Evolutionary conservation across 2,113 vertebrate genomes (phyloP).

Genomic region (Ardeotis arabs): DNA sequence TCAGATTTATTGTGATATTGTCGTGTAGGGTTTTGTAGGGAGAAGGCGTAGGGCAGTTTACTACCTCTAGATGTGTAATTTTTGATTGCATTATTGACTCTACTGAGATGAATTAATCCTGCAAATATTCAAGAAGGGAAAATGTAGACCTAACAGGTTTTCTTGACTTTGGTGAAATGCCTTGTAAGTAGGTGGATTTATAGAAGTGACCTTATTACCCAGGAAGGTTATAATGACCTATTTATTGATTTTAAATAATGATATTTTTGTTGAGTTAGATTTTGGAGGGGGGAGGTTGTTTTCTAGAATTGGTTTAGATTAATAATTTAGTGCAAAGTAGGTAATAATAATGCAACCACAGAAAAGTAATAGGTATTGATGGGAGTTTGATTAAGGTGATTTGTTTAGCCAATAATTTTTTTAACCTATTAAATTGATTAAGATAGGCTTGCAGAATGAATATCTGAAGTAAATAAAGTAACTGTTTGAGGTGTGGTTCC

Average conservation of each 20-base stretch:
- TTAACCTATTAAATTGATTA: slow-evolving; percentile 1
- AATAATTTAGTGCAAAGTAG: slow-evolving; percentile 22
- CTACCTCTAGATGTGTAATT: background rate
- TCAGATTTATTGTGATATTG: background rate
- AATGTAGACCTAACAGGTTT: slow-evolving; percentile 5
- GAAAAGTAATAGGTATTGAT: slow-evolving; percentile 30
- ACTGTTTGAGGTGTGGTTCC: background rate
- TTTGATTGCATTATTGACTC: slow-evolving; percentile 35
- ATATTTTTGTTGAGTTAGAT: slow-evolving; percentile 46
- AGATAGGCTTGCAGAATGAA: background rate
- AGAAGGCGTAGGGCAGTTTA: background rate
- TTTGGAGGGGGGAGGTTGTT: background rate
- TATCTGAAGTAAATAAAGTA: background rate
- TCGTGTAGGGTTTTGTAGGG: background rate
- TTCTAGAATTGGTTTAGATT: background rate
- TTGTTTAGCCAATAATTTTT: background rate
- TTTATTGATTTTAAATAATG: slow-evolving; percentile 54
- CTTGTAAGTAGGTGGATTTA: slow-evolving; percentile 4
- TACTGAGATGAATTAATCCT: slow-evolving; percentile 1
- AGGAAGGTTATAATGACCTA: slow-evolving; percentile 37
- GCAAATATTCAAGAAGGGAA: slow-evolving; percentile 9
- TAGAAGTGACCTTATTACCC: slow-evolving; percentile 6
- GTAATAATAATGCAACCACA: slow-evolving; percentile 6
- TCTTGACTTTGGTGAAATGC: slow-evolving; percentile 29
- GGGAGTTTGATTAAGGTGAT: slow-evolving; percentile 28